Percentiles rank a stretch among this genome's conserved stretches.
Evolutionary conservation across 2,113 vertebrate genomes (phyloP).

Genomic region (Taxidea taxus): DNA sequence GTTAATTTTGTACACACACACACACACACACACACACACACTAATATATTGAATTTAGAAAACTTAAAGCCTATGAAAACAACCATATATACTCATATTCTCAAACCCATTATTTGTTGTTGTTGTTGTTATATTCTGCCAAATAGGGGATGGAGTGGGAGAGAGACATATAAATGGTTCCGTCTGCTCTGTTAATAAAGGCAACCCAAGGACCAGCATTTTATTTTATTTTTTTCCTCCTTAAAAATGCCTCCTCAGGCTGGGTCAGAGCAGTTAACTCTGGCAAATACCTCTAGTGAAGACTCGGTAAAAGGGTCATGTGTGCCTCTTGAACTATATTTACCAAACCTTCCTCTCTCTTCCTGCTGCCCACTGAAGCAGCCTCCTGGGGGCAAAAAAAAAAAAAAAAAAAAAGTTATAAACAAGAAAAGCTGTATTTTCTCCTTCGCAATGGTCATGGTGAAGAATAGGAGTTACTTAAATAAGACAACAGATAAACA

Average conservation of each 20-base stretch:
- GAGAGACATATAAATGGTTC: background rate
- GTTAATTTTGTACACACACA: background rate
- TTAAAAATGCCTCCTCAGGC: background rate
- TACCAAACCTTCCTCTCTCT: background rate
- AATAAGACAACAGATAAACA: background rate
- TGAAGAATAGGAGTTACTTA: background rate
- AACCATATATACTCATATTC: background rate
- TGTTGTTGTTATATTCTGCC: conserved; percentile 46
- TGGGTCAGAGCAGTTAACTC: conserved; percentile 42
- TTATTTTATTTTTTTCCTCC: background rate
- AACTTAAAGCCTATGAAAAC: background rate
- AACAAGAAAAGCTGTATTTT: conserved; percentile 10
- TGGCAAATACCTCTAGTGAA: conserved; percentile 40
- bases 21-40: background rate
- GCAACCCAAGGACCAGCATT: background rate
- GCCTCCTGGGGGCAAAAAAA: background rate
- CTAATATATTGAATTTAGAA: conserved; percentile 30
- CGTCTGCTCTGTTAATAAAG: background rate
- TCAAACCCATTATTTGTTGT: background rate
- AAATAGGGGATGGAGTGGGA: conserved; percentile 1
- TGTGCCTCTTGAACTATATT: conserved; percentile 45
- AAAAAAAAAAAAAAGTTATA: background rate
- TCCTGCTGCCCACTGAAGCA: background rate
- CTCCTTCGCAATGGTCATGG: background rate
- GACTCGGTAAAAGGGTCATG: conserved; percentile 46